phyloP scores from a whole-genome alignment of 2,888 invertebrate species.

The Drosophila peninsularis region DNA sequence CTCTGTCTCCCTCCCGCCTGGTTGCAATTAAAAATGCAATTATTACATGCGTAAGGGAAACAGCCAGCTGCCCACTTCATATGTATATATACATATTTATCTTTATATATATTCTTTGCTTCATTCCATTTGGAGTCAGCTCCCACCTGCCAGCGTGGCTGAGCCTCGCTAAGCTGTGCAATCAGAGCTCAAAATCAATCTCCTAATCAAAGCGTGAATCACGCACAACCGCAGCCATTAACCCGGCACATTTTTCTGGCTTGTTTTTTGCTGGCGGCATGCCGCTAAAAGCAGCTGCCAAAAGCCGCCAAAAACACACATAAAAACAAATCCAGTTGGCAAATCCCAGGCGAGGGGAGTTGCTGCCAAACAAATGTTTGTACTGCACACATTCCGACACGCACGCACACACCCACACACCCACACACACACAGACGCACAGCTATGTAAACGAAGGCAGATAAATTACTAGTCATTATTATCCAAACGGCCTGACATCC shows the following conservation, averaged over 20 bases:
- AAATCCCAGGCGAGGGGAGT: slow-evolving; percentile 23
- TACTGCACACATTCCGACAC: slow-evolving; percentile 64
- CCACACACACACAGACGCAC: slow-evolving; percentile 19
- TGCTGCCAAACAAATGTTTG: slow-evolving; percentile 70
- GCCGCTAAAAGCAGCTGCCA: slow-evolving; percentile 39
- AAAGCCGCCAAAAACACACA: slow-evolving; percentile 47
- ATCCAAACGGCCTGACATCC: slow-evolving; percentile 69
- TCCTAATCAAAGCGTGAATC: slow-evolving; percentile 72
- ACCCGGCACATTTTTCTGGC: slow-evolving; percentile 19
- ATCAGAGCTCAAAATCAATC: slow-evolving; percentile 62
- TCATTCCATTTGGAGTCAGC: not conserved
- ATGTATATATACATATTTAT: too few relatives aligned
- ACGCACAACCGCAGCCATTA: slow-evolving; percentile 74
- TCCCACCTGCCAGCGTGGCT: not conserved
- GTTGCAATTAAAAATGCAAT: slow-evolving; percentile 70
- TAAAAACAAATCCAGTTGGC: slow-evolving; percentile 70
- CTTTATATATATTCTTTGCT: not conserved
- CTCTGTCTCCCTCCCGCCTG: slow-evolving; percentile 8
- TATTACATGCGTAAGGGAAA: slow-evolving; percentile 35
- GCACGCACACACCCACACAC: slow-evolving; percentile 45
- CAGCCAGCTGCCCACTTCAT: not conserved
- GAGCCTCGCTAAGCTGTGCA: slow-evolving; percentile 1
- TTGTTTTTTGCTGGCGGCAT: slow-evolving; percentile 32
- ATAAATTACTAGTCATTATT: slow-evolving; percentile 79
- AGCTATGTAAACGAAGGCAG: slow-evolving; percentile 77